Percentiles rank a stretch among this genome's conserved stretches.
Evolutionary conservation across 2,888 invertebrate species (phyloP).

Genomic region (Silvanus unidentatus): DNA sequence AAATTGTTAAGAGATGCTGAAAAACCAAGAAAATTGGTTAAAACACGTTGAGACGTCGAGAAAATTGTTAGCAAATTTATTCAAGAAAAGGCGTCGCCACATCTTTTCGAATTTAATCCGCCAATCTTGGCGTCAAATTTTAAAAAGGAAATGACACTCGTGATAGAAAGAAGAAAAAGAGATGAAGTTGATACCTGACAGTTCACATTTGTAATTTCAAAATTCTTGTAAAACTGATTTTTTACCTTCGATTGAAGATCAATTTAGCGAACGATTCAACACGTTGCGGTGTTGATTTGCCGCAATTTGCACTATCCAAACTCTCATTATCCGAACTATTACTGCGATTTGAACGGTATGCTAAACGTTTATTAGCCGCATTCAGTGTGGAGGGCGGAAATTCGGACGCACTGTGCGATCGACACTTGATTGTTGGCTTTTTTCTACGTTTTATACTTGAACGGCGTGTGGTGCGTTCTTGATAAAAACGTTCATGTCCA

Average conservation of each 20-base stretch:
- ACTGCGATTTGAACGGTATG: slow-evolving; percentile 55
- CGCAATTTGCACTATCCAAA: slow-evolving; percentile 53
- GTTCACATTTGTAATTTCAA: neutral
- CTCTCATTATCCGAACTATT: slow-evolving; percentile 59
- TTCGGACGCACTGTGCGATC: slow-evolving; percentile 65
- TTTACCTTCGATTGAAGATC: slow-evolving; percentile 50
- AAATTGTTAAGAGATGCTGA: too few species aligned
- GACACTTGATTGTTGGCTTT: slow-evolving; percentile 54
- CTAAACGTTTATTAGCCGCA: slow-evolving; percentile 59
- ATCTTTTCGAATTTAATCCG: too few species aligned
- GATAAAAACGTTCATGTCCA: slow-evolving; percentile 76
- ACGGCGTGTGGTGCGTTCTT: slow-evolving; percentile 53
- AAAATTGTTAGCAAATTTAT: too few species aligned
- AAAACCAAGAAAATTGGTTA: too few species aligned
- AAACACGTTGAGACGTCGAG: too few species aligned
- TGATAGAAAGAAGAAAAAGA: too few species aligned
- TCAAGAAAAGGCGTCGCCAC: too few species aligned
- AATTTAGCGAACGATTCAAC: slow-evolving; percentile 71
- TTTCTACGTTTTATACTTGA: slow-evolving; percentile 44
- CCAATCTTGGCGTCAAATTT: too few species aligned
- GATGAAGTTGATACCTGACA: too few species aligned
- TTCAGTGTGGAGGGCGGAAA: slow-evolving; percentile 58
- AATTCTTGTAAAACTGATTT: slow-evolving; percentile 3
- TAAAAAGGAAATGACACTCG: too few species aligned
- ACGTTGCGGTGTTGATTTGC: slow-evolving; percentile 52